Evolutionary conservation across 2,888 invertebrate species (phyloP).

Genomic region (Julus scandinavius): DNA sequence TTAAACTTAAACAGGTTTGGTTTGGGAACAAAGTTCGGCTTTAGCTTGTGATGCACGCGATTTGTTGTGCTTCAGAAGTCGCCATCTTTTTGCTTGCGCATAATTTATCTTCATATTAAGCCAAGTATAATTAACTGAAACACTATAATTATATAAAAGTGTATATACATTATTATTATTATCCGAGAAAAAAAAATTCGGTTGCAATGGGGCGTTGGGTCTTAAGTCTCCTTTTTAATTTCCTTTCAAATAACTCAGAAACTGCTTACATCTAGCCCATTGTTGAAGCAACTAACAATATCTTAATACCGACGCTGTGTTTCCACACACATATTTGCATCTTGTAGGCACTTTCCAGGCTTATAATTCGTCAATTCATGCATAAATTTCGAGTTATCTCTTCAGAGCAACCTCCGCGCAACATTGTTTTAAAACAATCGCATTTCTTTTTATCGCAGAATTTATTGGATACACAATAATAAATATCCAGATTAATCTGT

Average conservation of each 20-base stretch:
- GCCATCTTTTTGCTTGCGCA: not conserved
- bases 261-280: not conserved
- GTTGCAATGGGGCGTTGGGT: not conserved
- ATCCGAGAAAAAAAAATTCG: not conserved
- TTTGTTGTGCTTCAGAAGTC: too few relatives aligned
- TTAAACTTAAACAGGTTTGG: too few relatives aligned
- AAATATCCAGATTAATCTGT: constrained; percentile 45
- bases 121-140: constrained; percentile 28
- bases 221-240: not conserved
- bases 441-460: constrained; percentile 18
- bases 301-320: not conserved
- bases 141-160: constrained; percentile 13
- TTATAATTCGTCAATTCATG: constrained; percentile 43
- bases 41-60: too few relatives aligned
- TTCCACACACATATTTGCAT: constrained; percentile 15
- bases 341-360: not conserved
- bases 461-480: constrained; percentile 46
- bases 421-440: constrained; percentile 36
- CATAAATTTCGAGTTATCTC: constrained; percentile 37
- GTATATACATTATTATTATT: not conserved
- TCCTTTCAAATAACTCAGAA: not conserved
- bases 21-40: too few relatives aligned
- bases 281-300: not conserved
- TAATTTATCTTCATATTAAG: not conserved
- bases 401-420: not conserved